phyloP scores from a whole-genome alignment of 2,888 invertebrate genomes.

The Volucella zonaria region DNA sequence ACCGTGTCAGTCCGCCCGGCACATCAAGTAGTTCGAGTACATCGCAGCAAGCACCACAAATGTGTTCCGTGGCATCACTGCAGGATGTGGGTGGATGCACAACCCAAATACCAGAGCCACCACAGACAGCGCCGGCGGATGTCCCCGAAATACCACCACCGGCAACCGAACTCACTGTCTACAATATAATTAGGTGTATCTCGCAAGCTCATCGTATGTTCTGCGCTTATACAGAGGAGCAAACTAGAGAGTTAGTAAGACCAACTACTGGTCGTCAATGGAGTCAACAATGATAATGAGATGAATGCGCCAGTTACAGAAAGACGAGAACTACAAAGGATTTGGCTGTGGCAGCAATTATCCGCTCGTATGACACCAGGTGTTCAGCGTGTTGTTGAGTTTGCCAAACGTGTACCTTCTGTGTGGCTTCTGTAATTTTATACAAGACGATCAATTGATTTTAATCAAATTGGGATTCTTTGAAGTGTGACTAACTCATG shows the following conservation, averaged over 20 bases:
- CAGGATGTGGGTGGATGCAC: constrained; percentile 80
- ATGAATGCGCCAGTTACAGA: too few species aligned
- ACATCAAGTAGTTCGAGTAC: constrained; percentile 81
- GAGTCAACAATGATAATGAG: too few species aligned
- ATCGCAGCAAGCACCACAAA: constrained; percentile 83
- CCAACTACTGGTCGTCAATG: too few species aligned
- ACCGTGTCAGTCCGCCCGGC: constrained; percentile 82
- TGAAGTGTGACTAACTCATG: too few species aligned
- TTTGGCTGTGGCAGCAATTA: too few species aligned
- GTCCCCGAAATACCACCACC: constrained; percentile 74
- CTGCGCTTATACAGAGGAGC: constrained; percentile 94
- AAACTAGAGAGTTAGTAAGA: constrained; percentile 87
- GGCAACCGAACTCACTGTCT: constrained; percentile 86
- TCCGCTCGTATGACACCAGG: too few species aligned
- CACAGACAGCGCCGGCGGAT: constrained; percentile 60
- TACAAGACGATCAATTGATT: too few species aligned
- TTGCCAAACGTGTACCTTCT: too few species aligned
- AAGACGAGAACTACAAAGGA: too few species aligned
- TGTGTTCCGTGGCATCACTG: constrained; percentile 83
- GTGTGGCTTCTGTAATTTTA: too few species aligned
- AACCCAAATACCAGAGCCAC: constrained; percentile 75
- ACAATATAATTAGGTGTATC: constrained; percentile 91
- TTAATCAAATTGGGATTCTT: too few species aligned
- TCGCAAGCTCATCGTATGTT: constrained; percentile 93
- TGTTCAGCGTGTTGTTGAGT: too few species aligned